Base-by-base conservation (phyloP, 2,797 vertebrate species). In the Rhyacichthys aspro region DNA sequence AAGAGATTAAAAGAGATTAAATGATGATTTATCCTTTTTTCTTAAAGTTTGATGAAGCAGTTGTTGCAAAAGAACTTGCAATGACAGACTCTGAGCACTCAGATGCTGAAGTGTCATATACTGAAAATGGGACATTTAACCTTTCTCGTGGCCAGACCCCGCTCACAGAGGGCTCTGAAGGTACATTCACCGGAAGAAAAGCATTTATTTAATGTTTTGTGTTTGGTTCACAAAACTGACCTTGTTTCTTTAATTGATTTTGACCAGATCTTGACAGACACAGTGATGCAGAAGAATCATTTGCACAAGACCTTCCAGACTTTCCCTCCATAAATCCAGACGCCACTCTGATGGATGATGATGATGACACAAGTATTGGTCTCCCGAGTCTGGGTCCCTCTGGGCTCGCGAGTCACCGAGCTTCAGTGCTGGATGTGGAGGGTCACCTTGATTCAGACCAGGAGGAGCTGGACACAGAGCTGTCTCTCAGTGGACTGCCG, bases 241-340 rank as follows among this genome's bases (percentile, higher is more conserved):
- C 1, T 9, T 48, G 1, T 65, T n/a, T 4, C 9, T 43, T 17
- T 32, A 7, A 5, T 57, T 11, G 16, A 28, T 28, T 23, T 3
- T 14, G 55, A 43, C 15, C 58, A 99, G 97, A 98, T 72, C 63
- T 98, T 11, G 96, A 98, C 12, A 92, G 95, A 61, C 97, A 98
- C 91, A 99, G 97, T 64, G 97, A 99, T 70, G 93, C 94, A 3
- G 97, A 99, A 79, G 97, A 98, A 67, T 99, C 97, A 7, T 98
- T 99, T 69, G 96, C 97, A 53, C 92, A 92, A 64, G 97, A 98
- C 81, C 96, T 99, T 42, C 94, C 93, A 0, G 97, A 98, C 79
- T 98, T 99, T 72, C 97, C 97, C 52, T 98, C 97, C 53, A 96
- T 99, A 67, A 99, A 98, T 63, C 96, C 96, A 0, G 97, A 99